Evolutionary conservation across 2,797 vertebrate genomes (phyloP), one percentile per base, ranked within the genome.

Genomic region (Anolis apletophallus): DNA sequence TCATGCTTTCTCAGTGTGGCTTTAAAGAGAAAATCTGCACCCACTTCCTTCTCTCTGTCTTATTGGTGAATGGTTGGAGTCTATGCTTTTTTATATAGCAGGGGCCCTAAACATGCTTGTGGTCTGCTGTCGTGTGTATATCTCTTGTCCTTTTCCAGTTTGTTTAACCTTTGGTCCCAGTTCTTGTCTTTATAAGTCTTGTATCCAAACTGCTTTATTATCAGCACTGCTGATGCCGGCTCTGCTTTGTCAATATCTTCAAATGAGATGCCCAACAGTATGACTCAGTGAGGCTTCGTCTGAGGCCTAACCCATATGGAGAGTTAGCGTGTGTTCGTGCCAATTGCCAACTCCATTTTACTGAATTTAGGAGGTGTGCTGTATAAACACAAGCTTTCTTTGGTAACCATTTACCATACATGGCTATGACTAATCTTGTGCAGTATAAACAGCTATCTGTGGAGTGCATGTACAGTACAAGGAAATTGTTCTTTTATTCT

Each of bases 391-490:
- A 79, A 40, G 57, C 57, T 84, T 82, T 80, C 23, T 80, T 87
- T 79, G 68, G 81, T 73, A 84, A 79, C 68, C 68, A 16, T 36
- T 87, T 83, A 72, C 81, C 81, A 80, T 84, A 87, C n/a, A 87
- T 80, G 86, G 81, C 75, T 73, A 50, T 79, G 74, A 83, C 81
- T 84, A 73, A 84, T 87, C 36, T 71, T 72, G 54, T 54, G 64
- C 57, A 59, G 34, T 64, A 73, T 64, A 64, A 84, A 69, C 55
- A 79, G 68, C 55, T 83, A 54, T 79, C 75, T 79, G 81, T 23
- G 79, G 81, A 83, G 79, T 79, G 55, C 54, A 80, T 40, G 40
- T 54, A 67, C 26, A 32, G 68, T 32, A 52, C 59, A 50, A 80
- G 61, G 67, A 83, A 83, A 72, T 54, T 21, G n/a, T n/a, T 46